Evolutionary conservation across 2,113 vertebrate species (phyloP).

Genomic region (Microcebus griseorufus): DNA sequence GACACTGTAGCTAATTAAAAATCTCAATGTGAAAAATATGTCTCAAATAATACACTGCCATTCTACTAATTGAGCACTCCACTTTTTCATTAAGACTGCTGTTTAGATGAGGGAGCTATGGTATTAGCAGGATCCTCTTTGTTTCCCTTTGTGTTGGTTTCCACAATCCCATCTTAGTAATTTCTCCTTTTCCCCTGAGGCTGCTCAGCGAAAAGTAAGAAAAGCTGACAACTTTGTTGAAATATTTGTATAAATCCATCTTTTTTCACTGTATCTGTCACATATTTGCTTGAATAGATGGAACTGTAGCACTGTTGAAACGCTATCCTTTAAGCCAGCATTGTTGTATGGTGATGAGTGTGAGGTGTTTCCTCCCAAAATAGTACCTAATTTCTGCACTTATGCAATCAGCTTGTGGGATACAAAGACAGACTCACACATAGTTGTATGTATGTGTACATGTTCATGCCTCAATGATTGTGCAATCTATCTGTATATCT

Average conservation of each 20-base stretch:
- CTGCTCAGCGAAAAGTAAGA: background rate
- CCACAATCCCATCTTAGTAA: background rate
- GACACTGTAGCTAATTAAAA: conserved; percentile 5
- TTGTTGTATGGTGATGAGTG: background rate
- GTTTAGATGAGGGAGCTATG: background rate
- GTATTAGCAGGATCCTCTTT: background rate
- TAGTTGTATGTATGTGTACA: background rate
- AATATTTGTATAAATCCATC: conserved; percentile 32
- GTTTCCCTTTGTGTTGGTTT: background rate
- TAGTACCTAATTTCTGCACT: background rate
- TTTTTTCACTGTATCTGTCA: background rate
- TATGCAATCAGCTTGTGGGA: background rate
- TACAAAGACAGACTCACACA: background rate
- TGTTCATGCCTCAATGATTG: background rate
- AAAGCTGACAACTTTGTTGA: conserved; percentile 45
- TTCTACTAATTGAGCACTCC: background rate
- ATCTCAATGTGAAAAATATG: background rate
- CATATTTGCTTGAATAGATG: background rate
- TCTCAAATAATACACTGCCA: background rate
- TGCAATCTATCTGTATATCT: background rate
- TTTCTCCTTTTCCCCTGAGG: background rate
- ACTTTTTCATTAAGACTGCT: background rate
- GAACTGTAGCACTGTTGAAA: background rate
- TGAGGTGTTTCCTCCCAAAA: no score
- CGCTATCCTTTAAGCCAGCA: background rate